Percentiles rank a stretch among this genome's conserved stretches.
Evolutionary conservation across 2,797 vertebrate species (phyloP).

Genomic region (Mycteria americana): DNA sequence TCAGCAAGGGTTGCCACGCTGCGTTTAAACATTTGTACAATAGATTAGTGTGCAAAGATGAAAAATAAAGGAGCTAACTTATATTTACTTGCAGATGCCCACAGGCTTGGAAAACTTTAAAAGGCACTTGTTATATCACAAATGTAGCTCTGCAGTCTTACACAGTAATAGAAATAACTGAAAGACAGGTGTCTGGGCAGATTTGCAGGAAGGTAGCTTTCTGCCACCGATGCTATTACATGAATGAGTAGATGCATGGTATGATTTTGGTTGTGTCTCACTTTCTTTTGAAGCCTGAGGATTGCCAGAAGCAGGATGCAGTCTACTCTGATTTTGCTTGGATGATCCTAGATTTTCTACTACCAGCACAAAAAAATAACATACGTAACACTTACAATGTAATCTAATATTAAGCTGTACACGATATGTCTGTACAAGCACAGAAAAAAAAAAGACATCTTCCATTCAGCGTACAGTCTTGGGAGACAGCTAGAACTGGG

Average conservation of each 20-base stretch:
- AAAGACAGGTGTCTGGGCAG: background rate
- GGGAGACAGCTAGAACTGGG: background rate
- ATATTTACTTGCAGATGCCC: background rate
- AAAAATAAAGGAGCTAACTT: slow-evolving; percentile 46
- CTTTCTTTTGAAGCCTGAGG: background rate
- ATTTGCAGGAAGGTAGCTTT: background rate
- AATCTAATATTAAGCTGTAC: background rate
- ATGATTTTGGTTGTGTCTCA: background rate
- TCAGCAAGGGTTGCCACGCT: slow-evolving; percentile 68
- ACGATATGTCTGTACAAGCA: background rate
- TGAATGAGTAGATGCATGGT: background rate
- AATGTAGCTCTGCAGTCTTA: background rate
- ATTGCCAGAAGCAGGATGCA: background rate
- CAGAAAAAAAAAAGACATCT: background rate
- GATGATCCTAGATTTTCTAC: background rate
- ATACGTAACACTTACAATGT: background rate
- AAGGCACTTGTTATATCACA: background rate
- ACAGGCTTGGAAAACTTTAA: background rate
- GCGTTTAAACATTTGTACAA: slow-evolving; percentile 74
- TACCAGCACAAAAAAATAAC: background rate
- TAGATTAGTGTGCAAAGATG: slow-evolving; percentile 69
- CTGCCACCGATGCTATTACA: background rate
- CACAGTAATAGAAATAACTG: background rate
- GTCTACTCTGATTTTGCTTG: background rate
- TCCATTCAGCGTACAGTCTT: background rate